phyloP scores from a whole-genome alignment of 2,797 vertebrate species.

The Periophthalmus magnuspinnatus region DNA sequence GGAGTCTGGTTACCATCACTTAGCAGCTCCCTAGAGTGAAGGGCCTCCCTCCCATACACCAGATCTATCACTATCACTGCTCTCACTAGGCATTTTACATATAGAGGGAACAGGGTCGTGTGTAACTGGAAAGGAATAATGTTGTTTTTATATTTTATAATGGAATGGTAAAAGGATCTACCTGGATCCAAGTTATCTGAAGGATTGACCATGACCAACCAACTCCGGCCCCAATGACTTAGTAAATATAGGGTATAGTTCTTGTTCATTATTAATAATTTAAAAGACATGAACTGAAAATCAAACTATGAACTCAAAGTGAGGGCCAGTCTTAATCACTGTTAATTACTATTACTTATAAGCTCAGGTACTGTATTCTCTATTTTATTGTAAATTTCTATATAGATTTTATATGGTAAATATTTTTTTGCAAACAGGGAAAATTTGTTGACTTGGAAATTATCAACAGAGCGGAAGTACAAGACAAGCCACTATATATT shows the following conservation, averaged over 20 bases:
- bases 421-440: too few relatives aligned
- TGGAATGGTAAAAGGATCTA: not conserved
- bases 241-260: too few relatives aligned
- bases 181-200: not conserved
- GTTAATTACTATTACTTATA: too few relatives aligned
- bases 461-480: too few relatives aligned
- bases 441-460: too few relatives aligned
- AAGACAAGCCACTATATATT: not conserved
- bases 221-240: not conserved
- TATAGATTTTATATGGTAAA: too few relatives aligned
- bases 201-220: not conserved
- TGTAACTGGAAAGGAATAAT: not conserved
- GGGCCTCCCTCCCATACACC: conserved; percentile 20
- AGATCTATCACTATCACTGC: conserved; percentile 3
- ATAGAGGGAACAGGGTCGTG: not conserved
- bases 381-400: too few relatives aligned
- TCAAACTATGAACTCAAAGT: too few relatives aligned
- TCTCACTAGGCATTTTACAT: not conserved
- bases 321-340: too few relatives aligned
- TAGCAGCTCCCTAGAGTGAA: conserved; percentile 62
- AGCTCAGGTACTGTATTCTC: too few relatives aligned
- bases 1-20: conserved; percentile 73
- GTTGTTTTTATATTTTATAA: not conserved
- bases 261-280: not conserved
- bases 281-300: too few relatives aligned